These are phyloP conservation scores for Andrena chrysosceles DNA, from an alignment of 2,888 invertebrate genomes.

Conservation along the genomic window DNA sequence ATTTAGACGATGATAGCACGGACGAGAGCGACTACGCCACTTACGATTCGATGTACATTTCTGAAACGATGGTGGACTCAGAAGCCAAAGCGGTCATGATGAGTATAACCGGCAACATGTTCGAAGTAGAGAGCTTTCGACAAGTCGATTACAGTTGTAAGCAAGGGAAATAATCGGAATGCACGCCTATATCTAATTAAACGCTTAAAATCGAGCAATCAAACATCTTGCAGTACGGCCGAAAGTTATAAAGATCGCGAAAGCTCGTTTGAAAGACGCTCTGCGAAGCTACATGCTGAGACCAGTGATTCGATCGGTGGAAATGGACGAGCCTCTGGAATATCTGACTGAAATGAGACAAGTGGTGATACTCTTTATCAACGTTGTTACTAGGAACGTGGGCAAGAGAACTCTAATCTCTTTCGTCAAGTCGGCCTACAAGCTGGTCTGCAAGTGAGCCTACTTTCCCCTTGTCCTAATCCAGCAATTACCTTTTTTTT, in stretches of 20 bases:
- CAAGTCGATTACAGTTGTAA: slow-evolving; percentile 78
- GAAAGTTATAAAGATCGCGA: slow-evolving; percentile 84
- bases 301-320: slow-evolving; percentile 88
- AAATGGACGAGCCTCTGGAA: slow-evolving; percentile 89
- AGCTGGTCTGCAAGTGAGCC: slow-evolving; percentile 84
- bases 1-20: background rate
- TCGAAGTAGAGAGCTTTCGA: slow-evolving; percentile 22
- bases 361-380: slow-evolving; percentile 89
- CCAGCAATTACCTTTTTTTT: background rate
- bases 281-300: slow-evolving; percentile 87
- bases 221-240: slow-evolving; percentile 84
- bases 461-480: background rate
- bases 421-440: slow-evolving; percentile 86
- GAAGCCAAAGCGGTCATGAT: slow-evolving; percentile 1
- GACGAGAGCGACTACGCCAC: background rate
- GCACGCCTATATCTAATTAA: too few relatives aligned
- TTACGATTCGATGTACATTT: background rate
- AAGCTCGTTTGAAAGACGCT: slow-evolving; percentile 83
- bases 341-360: slow-evolving; percentile 91
- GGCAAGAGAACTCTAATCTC: slow-evolving; percentile 85
- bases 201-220: too few relatives aligned
- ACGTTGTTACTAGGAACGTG: slow-evolving; percentile 86
- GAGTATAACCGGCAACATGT: background rate
- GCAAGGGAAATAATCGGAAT: slow-evolving; percentile 23
- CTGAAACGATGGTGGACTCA: background rate